phyloP scores from a whole-genome alignment of 2,888 invertebrate genomes.

The Sarcophaga caerulescens region DNA sequence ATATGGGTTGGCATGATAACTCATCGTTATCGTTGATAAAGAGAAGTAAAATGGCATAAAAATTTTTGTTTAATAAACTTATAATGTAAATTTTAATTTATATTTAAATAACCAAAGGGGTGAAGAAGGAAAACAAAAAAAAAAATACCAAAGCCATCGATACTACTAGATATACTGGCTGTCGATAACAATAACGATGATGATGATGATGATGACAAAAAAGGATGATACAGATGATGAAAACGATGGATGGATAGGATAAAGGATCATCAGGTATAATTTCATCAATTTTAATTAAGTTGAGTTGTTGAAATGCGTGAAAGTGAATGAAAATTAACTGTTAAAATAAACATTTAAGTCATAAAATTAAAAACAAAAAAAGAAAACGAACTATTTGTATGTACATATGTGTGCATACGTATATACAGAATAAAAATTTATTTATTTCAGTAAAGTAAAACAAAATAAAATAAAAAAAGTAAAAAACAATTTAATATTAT shows the following conservation, averaged over 20 bases:
- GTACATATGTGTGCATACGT: too few relatives aligned
- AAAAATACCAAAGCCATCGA: constrained; percentile 17
- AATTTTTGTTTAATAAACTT: constrained; percentile 9
- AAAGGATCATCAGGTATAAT: constrained; percentile 52
- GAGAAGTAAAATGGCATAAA: constrained; percentile 2
- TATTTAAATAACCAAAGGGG: constrained; percentile 12
- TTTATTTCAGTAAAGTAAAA: too few relatives aligned
- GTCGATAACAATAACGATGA: background rate
- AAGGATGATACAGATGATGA: constrained; percentile 10
- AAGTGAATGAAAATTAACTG: constrained; percentile 60
- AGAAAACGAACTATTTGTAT: too few relatives aligned
- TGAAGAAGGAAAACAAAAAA: background rate
- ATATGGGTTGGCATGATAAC: constrained; percentile 22
- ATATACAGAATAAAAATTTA: too few relatives aligned
- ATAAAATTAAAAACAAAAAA: background rate
- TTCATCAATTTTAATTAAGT: constrained; percentile 65
- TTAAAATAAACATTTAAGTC: constrained; percentile 34
- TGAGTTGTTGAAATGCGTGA: constrained; percentile 60
- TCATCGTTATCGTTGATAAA: constrained; percentile 17
- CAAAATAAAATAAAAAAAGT: too few relatives aligned
- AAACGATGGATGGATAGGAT: constrained; percentile 9
- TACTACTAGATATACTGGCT: background rate
- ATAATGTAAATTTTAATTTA: constrained; percentile 30
- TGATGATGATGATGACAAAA: constrained; percentile 19
- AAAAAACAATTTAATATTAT: too few relatives aligned